phyloP scores from a whole-genome alignment of 2,888 invertebrate genomes.

The Pterobdella sp. region DNA sequence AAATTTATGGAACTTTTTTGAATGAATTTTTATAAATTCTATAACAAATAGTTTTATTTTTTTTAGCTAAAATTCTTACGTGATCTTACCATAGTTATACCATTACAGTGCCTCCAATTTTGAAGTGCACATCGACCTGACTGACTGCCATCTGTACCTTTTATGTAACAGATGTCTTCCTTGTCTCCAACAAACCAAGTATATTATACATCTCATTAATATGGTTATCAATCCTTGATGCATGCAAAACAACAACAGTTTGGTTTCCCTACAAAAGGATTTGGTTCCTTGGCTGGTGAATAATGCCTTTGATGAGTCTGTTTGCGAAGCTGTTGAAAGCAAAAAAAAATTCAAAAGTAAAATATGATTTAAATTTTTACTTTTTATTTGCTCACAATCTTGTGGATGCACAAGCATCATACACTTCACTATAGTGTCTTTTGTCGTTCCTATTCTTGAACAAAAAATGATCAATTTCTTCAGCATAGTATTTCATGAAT shows the following conservation, averaged over 20 bases:
- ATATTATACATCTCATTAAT: background rate
- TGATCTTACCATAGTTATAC: too few relatives aligned
- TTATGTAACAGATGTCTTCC: background rate
- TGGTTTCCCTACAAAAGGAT: background rate
- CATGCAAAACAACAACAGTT: background rate
- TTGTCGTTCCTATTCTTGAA: too few relatives aligned
- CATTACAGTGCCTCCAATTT: background rate
- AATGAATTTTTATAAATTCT: background rate
- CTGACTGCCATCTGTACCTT: constrained; percentile 7
- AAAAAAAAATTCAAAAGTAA: background rate
- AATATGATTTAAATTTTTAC: background rate
- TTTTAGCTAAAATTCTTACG: too few relatives aligned
- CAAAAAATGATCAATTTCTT: too few relatives aligned
- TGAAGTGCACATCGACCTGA: constrained; percentile 2
- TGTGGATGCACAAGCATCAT: too few relatives aligned
- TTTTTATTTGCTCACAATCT: too few relatives aligned
- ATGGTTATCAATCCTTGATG: background rate
- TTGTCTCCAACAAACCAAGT: background rate
- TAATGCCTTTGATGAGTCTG: background rate
- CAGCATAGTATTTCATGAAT: too few relatives aligned
- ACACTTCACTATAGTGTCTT: too few relatives aligned
- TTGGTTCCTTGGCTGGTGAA: background rate
- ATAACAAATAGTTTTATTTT: too few relatives aligned
- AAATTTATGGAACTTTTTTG: background rate
- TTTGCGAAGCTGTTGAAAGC: background rate